Base-by-base conservation (phyloP, 2,888 invertebrate genomes). In the Eledone cirrhosa region DNA sequence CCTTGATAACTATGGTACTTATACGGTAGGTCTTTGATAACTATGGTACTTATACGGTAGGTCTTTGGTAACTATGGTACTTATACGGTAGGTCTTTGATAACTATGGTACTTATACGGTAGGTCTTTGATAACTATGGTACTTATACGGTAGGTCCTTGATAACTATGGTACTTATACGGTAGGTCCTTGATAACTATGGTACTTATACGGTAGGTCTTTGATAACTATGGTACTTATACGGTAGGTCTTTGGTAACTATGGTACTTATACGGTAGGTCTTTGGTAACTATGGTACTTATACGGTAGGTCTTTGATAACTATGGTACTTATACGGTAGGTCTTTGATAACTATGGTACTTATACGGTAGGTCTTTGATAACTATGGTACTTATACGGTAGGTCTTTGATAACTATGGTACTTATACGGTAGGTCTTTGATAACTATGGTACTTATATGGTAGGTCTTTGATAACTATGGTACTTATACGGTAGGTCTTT, bases 321-420 rank as follows among this genome's bases (percentile, higher is more conserved):
- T 84, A 87, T 77, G 83, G 84, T 69, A 83, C 86, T 19, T 83
- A 86, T 27, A 88, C 88, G 90, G 90, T 89, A 81, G 77, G 85
- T 81, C 4, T 41, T 41, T 41, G n/a, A n/a, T n/a, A n/a, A n/a
- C n/a, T n/a, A n/a, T n/a, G n/a, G n/a, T n/a, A n/a, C n/a, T n/a
- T n/a, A n/a, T n/a, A n/a, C n/a, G n/a, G n/a, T n/a, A n/a, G n/a
- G 84, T 89, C 41, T 90, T 88, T 80, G 80, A 82, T 74, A 83
- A 84, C 77, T 84, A 87, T 77, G 83, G 84, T 69, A 83, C 86
- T 19, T 83, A 86, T 27, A 88, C 88, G 90, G 90, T 89, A 81
- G 77, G 85, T 81, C 4, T 41, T 41, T 41, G n/a, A n/a, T n/a
- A n/a, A n/a, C n/a, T n/a, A n/a, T n/a, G n/a, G n/a, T n/a, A n/a